Evolutionary conservation across 2,888 invertebrate species (phyloP).

Genomic region (Melitaea athalia): DNA sequence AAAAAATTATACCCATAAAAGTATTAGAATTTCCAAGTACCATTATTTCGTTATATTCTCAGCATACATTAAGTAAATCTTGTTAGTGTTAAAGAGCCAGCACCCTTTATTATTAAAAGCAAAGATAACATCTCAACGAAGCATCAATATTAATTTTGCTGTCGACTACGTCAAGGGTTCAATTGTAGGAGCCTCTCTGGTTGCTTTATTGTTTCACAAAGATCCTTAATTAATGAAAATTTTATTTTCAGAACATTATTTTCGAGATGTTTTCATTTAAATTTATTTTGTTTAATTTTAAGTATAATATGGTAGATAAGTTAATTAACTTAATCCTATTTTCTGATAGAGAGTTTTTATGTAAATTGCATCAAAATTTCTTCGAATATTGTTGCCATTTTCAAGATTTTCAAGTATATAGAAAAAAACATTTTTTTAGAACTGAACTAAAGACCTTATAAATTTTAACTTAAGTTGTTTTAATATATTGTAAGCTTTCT

Average conservation of each 20-base stretch:
- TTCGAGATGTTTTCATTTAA: constrained; percentile 24
- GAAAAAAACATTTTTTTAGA: too few species aligned
- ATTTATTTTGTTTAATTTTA: neutral
- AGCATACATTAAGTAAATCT: constrained; percentile 40
- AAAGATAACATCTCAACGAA: constrained; percentile 54
- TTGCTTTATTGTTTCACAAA: constrained; percentile 55
- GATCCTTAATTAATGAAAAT: constrained; percentile 59
- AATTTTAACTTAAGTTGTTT: too few species aligned
- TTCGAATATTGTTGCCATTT: too few species aligned
- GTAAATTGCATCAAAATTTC: too few species aligned
- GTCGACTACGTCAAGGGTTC: constrained; percentile 50
- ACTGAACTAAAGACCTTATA: too few species aligned
- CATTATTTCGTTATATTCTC: constrained; percentile 11
- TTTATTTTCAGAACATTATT: constrained; percentile 31
- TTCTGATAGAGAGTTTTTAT: too few species aligned
- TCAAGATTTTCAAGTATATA: too few species aligned
- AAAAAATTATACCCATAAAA: neutral
- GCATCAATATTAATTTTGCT: constrained; percentile 67
- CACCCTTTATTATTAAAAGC: constrained; percentile 53
- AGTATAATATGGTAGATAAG: neutral
- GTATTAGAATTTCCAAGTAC: constrained; percentile 19
- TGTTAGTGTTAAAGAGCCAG: constrained; percentile 41
- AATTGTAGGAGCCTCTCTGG: constrained; percentile 47
- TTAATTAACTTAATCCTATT: neutral
- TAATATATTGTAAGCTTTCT: too few species aligned